These are phyloP conservation scores for Tychaedon coryphoeus DNA, from an alignment of 2,113 vertebrate genomes.

Conservation along the genomic window DNA sequence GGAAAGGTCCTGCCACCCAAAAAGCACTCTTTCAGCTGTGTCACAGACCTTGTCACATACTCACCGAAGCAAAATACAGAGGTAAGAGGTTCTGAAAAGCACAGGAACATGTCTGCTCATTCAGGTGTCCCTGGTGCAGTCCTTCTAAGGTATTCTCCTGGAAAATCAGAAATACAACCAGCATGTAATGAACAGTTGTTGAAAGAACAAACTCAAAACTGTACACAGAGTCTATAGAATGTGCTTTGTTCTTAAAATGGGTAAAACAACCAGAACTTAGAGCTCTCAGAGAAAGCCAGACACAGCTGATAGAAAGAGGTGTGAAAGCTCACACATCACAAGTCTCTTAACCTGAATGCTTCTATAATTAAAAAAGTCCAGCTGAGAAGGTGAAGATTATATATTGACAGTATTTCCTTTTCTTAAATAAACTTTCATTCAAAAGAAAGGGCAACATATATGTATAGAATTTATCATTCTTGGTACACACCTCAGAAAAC, in stretches of 20 bases:
- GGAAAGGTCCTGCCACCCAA: neutral
- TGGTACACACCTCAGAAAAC: neutral
- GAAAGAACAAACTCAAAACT: neutral
- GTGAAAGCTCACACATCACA: neutral
- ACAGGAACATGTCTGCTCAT: constrained; percentile 78
- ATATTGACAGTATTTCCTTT: neutral
- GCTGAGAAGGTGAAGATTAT: neutral
- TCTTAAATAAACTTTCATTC: neutral
- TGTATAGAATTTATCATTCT: neutral
- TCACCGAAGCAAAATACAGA: constrained; percentile 80
- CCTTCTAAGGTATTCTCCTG: constrained; percentile 82
- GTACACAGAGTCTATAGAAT: neutral
- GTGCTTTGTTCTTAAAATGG: neutral
- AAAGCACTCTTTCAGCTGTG: neutral
- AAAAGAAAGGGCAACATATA: neutral
- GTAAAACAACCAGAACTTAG: neutral
- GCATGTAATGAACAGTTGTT: neutral
- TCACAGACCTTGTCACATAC: constrained; percentile 39
- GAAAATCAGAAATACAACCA: constrained; percentile 4
- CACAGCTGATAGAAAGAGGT: neutral
- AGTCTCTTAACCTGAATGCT: neutral
- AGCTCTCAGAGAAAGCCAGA: neutral
- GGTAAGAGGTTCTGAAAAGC: constrained; percentile 80
- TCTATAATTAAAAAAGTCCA: neutral
- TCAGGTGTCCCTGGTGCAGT: constrained; percentile 81